A percentile compares a stretch with the other conserved stretches of the same genome.
Conservation (phyloP, 2,113 vertebrate species). For the Siphamia tubifer region DNA sequence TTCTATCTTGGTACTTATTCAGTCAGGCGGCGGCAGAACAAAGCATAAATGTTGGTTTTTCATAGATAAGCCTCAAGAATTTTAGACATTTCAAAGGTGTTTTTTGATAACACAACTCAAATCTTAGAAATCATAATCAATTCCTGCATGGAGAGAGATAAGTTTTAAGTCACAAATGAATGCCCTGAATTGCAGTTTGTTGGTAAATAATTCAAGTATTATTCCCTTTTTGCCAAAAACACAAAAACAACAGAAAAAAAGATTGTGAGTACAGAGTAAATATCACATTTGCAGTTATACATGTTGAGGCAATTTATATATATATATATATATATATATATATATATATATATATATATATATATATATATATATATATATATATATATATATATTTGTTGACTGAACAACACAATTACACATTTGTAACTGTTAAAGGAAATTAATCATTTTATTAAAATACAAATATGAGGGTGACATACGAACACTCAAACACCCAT, state of each 20-base stretch:
- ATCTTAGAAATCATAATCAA: conserved; percentile 9
- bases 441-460: no score
- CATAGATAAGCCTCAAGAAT: conserved; percentile 8
- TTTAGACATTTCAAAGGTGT: background rate
- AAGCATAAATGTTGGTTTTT: conserved; percentile 30
- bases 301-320: background rate
- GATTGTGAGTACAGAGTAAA: background rate
- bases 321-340: no score
- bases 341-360: no score
- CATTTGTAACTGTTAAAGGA: no score
- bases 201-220: background rate
- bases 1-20: background rate
- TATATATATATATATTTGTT: no score
- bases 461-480: no score
- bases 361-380: no score
- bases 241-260: background rate
- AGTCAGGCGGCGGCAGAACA: conserved; percentile 1
- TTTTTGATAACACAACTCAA: background rate
- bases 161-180: background rate
- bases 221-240: background rate
- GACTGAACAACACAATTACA: no score
- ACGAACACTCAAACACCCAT: no score
- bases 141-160: background rate
- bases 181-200: background rate
- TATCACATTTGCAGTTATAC: background rate